Percentiles rank a stretch among this genome's conserved stretches.
Evolutionary conservation across 2,888 invertebrate genomes (phyloP).

Genomic region (Bruchidius siliquastri): DNA sequence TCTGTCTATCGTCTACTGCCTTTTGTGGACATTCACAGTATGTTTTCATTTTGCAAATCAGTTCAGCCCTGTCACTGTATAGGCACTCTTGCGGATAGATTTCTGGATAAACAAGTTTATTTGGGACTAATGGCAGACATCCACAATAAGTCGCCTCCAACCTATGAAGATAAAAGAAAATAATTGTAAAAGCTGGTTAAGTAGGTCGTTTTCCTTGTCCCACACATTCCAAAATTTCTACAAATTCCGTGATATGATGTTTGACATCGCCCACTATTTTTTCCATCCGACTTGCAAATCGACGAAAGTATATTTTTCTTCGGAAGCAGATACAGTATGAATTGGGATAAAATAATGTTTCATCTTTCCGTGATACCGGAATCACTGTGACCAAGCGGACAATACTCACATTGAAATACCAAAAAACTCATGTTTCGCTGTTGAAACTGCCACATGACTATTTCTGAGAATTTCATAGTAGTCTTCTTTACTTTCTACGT

Average conservation of each 20-base stretch:
- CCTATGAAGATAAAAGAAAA: slow-evolving; percentile 44
- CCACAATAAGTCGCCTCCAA: slow-evolving; percentile 65
- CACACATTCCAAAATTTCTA: too few relatives aligned
- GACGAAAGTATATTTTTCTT: too few relatives aligned
- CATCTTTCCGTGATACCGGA: too few relatives aligned
- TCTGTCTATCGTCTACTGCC: slow-evolving; percentile 39
- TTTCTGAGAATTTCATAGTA: slow-evolving; percentile 54
- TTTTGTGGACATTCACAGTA: slow-evolving; percentile 50
- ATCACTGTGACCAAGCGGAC: background rate
- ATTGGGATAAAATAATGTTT: background rate
- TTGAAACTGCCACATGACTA: slow-evolving; percentile 66
- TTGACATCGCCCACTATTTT: too few relatives aligned
- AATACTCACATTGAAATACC: slow-evolving; percentile 65
- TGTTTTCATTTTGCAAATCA: slow-evolving; percentile 53
- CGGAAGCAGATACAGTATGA: too few relatives aligned
- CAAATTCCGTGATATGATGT: too few relatives aligned
- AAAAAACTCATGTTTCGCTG: slow-evolving; percentile 72
- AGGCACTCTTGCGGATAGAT: slow-evolving; percentile 60
- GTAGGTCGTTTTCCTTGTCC: too few relatives aligned
- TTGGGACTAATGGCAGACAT: slow-evolving; percentile 68
- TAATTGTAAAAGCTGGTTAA: too few relatives aligned
- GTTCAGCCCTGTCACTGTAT: slow-evolving; percentile 55
- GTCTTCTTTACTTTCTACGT: slow-evolving; percentile 50
- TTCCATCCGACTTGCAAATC: too few relatives aligned
- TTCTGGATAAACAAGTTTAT: slow-evolving; percentile 67